These are phyloP conservation scores for Takifugu bimaculatus DNA, from an alignment of 2,113 vertebrate genomes.

Conservation along the genomic window DNA sequence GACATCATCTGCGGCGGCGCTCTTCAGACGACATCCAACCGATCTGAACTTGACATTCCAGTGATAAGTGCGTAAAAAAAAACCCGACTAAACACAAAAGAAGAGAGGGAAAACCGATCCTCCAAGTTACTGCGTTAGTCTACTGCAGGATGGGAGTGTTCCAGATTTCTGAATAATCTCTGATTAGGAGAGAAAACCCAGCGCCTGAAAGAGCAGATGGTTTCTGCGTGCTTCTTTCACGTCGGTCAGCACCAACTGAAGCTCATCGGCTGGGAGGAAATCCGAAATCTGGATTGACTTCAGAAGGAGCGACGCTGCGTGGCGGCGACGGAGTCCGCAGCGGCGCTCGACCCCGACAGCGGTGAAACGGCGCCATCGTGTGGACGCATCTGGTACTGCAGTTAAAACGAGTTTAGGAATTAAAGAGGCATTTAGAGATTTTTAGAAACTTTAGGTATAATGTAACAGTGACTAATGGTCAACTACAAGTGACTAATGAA, in stretches of 20 bases:
- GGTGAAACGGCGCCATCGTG: background rate
- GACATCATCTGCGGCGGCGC: slow-evolving; percentile 18
- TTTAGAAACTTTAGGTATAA: no score
- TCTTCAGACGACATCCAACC: slow-evolving; percentile 4
- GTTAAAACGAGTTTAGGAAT: no score
- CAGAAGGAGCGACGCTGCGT: slow-evolving; percentile 3
- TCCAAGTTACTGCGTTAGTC: slow-evolving; percentile 23
- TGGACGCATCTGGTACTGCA: background rate
- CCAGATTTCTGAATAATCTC: slow-evolving; percentile 11
- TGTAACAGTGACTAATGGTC: no score
- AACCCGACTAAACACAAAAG: background rate
- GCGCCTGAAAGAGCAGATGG: slow-evolving; percentile 1
- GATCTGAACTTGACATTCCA: slow-evolving; percentile 2
- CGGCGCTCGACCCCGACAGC: background rate
- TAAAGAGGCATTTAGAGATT: no score
- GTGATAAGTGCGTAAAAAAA: no score
- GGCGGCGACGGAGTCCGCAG: slow-evolving; percentile 6
- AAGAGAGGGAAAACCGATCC: background rate
- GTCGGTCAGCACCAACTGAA: slow-evolving; percentile 4
- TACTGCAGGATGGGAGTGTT: background rate
- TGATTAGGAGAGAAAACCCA: background rate
- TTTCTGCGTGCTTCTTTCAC: slow-evolving; percentile 4
- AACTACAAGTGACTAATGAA: no score
- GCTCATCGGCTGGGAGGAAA: background rate
- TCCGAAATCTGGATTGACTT: slow-evolving; percentile 12